phyloP scores from a whole-genome alignment of 2,797 vertebrate species.

The Sparus aurata region DNA sequence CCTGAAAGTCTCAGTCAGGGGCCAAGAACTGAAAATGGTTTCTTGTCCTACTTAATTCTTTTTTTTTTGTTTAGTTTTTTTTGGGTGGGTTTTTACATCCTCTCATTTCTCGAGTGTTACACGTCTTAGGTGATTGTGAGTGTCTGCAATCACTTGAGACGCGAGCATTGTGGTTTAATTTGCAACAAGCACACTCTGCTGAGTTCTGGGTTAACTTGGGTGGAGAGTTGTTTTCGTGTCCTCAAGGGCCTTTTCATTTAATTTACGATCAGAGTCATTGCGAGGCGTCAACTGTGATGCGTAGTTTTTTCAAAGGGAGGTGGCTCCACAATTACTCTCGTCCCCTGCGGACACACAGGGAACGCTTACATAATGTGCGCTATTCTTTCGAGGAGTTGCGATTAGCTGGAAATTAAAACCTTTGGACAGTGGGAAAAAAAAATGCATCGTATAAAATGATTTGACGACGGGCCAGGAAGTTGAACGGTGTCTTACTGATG shows the following conservation, averaged over 20 bases:
- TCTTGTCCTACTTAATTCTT: conserved; percentile 8
- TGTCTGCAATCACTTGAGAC: conserved; percentile 30
- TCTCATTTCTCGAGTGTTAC: conserved; percentile 43
- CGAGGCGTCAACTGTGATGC: conserved; percentile 58
- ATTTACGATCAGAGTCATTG: conserved; percentile 70
- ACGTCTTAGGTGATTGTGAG: conserved; percentile 57
- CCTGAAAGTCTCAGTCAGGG: conserved; percentile 59
- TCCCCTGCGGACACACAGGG: conserved; percentile 52
- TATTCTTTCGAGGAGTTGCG: conserved; percentile 23
- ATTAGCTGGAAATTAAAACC: conserved; percentile 49
- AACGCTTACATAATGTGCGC: conserved; percentile 53
- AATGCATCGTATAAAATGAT: conserved; percentile 45
- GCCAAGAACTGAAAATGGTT: conserved; percentile 52
- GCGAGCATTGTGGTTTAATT: conserved; percentile 52
- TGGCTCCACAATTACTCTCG: conserved; percentile 57
- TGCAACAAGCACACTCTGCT: conserved; percentile 40
- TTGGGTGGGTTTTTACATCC: conserved; percentile 16
- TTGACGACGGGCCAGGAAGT: conserved; percentile 46
- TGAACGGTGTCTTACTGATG: conserved; percentile 14
- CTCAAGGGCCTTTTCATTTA: conserved; percentile 57
- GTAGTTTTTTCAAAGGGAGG: conserved; percentile 55
- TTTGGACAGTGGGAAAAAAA: conserved; percentile 51
- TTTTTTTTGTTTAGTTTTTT: neutral
- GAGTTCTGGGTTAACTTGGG: conserved; percentile 45
- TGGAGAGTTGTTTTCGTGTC: conserved; percentile 42